Percentiles rank a stretch among this genome's conserved stretches.
Conservation (phyloP, 2,797 vertebrate species). For the Salmo trutta region DNA sequence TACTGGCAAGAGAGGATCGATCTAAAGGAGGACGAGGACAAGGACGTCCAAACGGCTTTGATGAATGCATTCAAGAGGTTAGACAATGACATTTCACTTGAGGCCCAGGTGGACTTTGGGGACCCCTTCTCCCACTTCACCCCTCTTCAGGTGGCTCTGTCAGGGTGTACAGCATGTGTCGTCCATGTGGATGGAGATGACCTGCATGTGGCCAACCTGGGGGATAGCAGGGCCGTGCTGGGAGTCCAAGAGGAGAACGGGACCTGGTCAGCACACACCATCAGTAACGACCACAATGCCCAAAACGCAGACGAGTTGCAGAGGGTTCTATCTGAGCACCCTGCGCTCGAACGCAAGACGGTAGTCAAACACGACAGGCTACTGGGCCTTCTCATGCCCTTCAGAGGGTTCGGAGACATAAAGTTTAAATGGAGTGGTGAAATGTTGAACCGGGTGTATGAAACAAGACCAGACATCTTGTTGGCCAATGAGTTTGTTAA, state of each 20-base stretch:
- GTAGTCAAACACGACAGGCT: slow-evolving; percentile 66
- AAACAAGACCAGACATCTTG: slow-evolving; percentile 44
- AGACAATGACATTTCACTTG: slow-evolving; percentile 69
- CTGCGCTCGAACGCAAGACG: slow-evolving; percentile 48
- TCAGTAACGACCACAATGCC: slow-evolving; percentile 70
- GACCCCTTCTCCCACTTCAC: slow-evolving; percentile 44
- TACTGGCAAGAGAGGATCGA: slow-evolving; percentile 66
- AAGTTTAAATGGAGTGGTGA: slow-evolving; percentile 70
- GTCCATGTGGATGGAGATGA: slow-evolving; percentile 54
- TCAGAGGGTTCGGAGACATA: slow-evolving; percentile 68
- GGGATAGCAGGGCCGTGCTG: slow-evolving; percentile 70
- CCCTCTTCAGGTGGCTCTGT: slow-evolving; percentile 67
- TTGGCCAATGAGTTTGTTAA: slow-evolving; percentile 36
- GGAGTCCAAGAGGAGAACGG: slow-evolving; percentile 60
- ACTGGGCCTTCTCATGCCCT: slow-evolving; percentile 69
- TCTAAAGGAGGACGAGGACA: slow-evolving; percentile 32
- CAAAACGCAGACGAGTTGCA: slow-evolving; percentile 66
- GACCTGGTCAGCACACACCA: slow-evolving; percentile 55
- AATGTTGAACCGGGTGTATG: slow-evolving; percentile 56
- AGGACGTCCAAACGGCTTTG: slow-evolving; percentile 46
- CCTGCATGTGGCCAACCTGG: slow-evolving; percentile 69
- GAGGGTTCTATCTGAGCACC: slow-evolving; percentile 66
- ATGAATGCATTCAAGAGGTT: slow-evolving; percentile 63
- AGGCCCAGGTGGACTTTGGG: slow-evolving; percentile 62
- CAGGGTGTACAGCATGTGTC: slow-evolving; percentile 68